A percentile compares a stretch with the other conserved stretches of the same genome.
These are phyloP conservation scores for Araneus ventricosus DNA, from an alignment of 1,140 invertebrate species.

Conservation along the genomic window DNA sequence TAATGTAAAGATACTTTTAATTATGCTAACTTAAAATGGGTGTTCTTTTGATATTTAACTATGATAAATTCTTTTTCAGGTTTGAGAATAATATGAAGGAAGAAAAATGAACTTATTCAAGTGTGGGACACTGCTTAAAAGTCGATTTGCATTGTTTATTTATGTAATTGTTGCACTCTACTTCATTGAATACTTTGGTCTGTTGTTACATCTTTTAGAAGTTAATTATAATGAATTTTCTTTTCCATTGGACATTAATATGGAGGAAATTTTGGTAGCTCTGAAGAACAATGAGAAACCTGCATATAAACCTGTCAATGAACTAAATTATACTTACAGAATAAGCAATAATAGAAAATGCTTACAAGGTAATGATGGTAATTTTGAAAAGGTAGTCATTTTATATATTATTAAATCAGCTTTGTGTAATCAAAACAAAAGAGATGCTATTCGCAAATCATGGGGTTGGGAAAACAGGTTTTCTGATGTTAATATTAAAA, in stretches of 20 bases:
- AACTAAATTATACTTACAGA: slow-evolving; percentile 77
- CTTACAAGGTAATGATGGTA: slow-evolving; percentile 71
- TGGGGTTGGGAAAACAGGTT: slow-evolving; percentile 90
- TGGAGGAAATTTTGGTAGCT: slow-evolving; percentile 78
- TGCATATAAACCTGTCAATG: slow-evolving; percentile 77
- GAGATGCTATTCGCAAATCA: slow-evolving; percentile 88
- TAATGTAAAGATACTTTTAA: too few relatives aligned
- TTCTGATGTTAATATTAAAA: slow-evolving; percentile 87
- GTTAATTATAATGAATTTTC: slow-evolving; percentile 84
- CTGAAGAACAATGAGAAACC: slow-evolving; percentile 53
- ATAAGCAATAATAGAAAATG: slow-evolving; percentile 77
- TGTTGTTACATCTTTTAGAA: slow-evolving; percentile 86
- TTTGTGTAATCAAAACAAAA: slow-evolving; percentile 85
- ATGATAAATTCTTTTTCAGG: too few relatives aligned
- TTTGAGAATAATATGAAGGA: background rate
- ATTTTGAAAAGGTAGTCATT: slow-evolving; percentile 77
- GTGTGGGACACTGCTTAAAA: background rate
- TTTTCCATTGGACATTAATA: slow-evolving; percentile 84
- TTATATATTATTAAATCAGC: slow-evolving; percentile 90
- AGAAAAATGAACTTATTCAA: background rate
- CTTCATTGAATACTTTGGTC: slow-evolving; percentile 84
- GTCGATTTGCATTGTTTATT: background rate
- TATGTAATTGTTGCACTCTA: slow-evolving; percentile 74
- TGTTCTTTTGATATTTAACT: too few relatives aligned
- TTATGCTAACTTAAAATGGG: too few relatives aligned